Evolutionary conservation across 2,888 invertebrate genomes (phyloP).

Genomic region (Tortrix viridana): DNA sequence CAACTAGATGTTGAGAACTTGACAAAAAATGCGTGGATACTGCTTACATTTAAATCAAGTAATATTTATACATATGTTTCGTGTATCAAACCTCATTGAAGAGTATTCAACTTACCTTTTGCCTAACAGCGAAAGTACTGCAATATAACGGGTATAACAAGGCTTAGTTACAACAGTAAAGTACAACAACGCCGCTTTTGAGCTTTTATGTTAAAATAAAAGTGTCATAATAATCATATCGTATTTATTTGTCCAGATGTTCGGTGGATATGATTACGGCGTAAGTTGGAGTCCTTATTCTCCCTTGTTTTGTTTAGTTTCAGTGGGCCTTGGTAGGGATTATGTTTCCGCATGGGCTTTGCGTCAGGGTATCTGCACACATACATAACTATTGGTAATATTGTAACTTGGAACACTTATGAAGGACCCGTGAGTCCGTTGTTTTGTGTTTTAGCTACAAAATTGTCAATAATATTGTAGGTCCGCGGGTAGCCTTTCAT

Average conservation of each 20-base stretch:
- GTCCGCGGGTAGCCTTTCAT: too few relatives aligned
- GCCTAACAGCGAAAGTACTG: conserved; percentile 6
- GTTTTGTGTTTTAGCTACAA: not conserved
- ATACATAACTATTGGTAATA: too few relatives aligned
- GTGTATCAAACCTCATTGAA: too few relatives aligned
- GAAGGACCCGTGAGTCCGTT: not conserved
- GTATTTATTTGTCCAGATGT: conserved; percentile 78
- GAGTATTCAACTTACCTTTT: conserved; percentile 30
- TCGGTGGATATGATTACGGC: conserved; percentile 83
- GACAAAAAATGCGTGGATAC: too few relatives aligned
- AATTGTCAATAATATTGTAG: too few relatives aligned
- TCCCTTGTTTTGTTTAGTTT: conserved; percentile 50
- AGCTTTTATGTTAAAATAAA: conserved; percentile 17
- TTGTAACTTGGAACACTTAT: not conserved
- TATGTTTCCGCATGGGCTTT: conserved; percentile 33
- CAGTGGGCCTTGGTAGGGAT: conserved; percentile 44
- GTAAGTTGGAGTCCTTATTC: conserved; percentile 69
- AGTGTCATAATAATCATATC: conserved; percentile 44
- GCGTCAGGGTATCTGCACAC: not conserved
- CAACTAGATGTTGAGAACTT: too few relatives aligned
- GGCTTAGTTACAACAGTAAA: not conserved
- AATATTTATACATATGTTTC: too few relatives aligned
- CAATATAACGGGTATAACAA: conserved; percentile 1
- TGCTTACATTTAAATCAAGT: too few relatives aligned
- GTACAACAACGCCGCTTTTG: conserved; percentile 1